Conservation (phyloP, 2,797 vertebrate species). For the Semaprochilodus insignis region DNA sequence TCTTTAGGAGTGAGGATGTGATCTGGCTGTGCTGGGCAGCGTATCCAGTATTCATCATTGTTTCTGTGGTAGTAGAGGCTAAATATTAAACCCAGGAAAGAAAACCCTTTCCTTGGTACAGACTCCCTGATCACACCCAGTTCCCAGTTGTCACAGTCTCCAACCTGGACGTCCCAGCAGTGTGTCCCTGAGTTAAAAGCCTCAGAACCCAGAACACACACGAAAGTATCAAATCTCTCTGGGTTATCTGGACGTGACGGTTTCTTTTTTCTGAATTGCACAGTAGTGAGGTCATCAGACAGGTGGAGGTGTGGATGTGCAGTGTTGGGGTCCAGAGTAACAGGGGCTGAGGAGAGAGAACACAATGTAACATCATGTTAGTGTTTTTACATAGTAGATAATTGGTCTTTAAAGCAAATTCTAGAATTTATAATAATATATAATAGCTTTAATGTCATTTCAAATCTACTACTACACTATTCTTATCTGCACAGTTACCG, state of each 20-base stretch:
- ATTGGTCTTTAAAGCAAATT: no score
- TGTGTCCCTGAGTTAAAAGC: neutral
- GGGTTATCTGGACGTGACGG: conserved; percentile 27
- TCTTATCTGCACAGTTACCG: no score
- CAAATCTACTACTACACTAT: no score
- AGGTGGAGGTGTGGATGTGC: no score
- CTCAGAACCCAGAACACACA: conserved; percentile 39
- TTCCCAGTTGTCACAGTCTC: conserved; percentile 27
- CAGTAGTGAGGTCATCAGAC: no score
- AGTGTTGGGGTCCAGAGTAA: conserved; percentile 49
- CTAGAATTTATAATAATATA: no score
- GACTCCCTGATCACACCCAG: conserved; percentile 38
- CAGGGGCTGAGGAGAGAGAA: conserved; percentile 25
- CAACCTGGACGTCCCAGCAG: conserved; percentile 42
- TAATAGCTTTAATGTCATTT: no score
- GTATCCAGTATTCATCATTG: neutral
- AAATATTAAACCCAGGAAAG: conserved; percentile 1
- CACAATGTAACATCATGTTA: neutral
- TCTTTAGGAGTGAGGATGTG: neutral
- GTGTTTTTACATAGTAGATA: no score
- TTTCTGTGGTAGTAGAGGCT: conserved; percentile 1
- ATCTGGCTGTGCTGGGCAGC: neutral
- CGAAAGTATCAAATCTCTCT: conserved; percentile 41
- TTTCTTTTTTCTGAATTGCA: conserved; percentile 12
- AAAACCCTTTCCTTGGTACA: conserved; percentile 5